A percentile compares a stretch with the other conserved stretches of the same genome.
Evolutionary conservation across 2,888 invertebrate species (phyloP).

Genomic region (Micoletzkya japonica): DNA sequence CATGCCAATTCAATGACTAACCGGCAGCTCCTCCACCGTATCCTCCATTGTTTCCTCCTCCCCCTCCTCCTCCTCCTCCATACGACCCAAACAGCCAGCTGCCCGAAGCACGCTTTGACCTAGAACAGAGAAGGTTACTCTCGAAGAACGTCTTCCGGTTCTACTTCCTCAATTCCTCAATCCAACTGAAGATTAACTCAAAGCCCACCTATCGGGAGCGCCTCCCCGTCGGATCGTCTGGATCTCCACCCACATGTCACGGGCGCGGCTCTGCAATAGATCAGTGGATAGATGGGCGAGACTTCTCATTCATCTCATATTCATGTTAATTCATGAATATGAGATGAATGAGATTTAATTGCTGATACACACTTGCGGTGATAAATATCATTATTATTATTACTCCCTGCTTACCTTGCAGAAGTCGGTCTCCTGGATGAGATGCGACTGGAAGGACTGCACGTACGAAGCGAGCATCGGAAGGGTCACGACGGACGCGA

Average conservation of each 20-base stretch:
- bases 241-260: slow-evolving; percentile 64
- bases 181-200: not conserved
- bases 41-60: slow-evolving; percentile 34
- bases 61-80: slow-evolving; percentile 31
- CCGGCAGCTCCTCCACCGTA: slow-evolving; percentile 28
- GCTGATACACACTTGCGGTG: not conserved
- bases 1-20: not conserved
- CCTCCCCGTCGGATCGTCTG: slow-evolving; percentile 48
- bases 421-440: slow-evolving; percentile 63
- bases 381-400: too few species aligned
- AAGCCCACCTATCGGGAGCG: slow-evolving; percentile 3
- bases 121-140: not conserved
- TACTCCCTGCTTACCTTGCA: slow-evolving; percentile 46
- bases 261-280: slow-evolving; percentile 50
- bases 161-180: not conserved
- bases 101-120: slow-evolving; percentile 30
- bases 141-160: not conserved
- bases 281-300: not conserved
- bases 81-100: slow-evolving; percentile 56
- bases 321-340: not conserved
- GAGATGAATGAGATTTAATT: too few species aligned
- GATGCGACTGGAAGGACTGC: slow-evolving; percentile 62
- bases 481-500: slow-evolving; percentile 59
- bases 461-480: slow-evolving; percentile 63
- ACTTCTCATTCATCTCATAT: not conserved